Percentiles rank a stretch among this genome's conserved stretches.
These are phyloP conservation scores for Virgularia gustaviana DNA, from an alignment of 92 coral and sea anemone species.

Conservation along the genomic window DNA sequence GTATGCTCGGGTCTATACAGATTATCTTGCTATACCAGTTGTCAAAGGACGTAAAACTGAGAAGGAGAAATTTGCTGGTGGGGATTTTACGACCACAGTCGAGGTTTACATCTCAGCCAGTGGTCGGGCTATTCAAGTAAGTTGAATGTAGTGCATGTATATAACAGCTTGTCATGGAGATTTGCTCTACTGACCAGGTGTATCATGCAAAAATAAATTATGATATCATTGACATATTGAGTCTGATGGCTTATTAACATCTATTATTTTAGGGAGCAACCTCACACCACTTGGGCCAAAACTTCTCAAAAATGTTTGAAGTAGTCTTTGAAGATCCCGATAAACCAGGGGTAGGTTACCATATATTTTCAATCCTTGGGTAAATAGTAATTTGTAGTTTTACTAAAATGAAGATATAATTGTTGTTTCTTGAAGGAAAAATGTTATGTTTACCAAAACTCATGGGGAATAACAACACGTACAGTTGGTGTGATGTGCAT, in stretches of 20 bases:
- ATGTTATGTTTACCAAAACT: conserved; percentile 83
- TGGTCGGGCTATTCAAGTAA: conserved; percentile 96
- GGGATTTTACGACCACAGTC: conserved; percentile 93
- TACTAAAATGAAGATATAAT: neutral
- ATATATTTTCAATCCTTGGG: neutral
- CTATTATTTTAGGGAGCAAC: conserved; percentile 73
- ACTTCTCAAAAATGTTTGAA: conserved; percentile 97
- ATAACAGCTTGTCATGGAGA: neutral
- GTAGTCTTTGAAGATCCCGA: conserved; percentile 96
- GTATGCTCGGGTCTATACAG: conserved; percentile 75
- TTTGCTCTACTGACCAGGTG: neutral
- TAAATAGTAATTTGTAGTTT: neutral
- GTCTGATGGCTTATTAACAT: neutral
- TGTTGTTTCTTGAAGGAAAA: conserved; percentile 54
- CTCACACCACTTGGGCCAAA: conserved; percentile 92
- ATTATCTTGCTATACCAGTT: conserved; percentile 86
- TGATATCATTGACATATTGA: neutral
- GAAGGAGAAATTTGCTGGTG: conserved; percentile 96
- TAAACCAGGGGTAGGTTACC: conserved; percentile 48
- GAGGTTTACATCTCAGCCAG: conserved; percentile 91
- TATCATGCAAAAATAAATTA: neutral
- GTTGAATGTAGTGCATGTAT: too few species aligned
- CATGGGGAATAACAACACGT: conserved; percentile 96
- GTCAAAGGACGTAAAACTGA: conserved; percentile 88
- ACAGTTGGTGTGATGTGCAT: conserved; percentile 91